Base-by-base conservation (phyloP, 1,140 invertebrate species). In the Eciton burchellii region DNA sequence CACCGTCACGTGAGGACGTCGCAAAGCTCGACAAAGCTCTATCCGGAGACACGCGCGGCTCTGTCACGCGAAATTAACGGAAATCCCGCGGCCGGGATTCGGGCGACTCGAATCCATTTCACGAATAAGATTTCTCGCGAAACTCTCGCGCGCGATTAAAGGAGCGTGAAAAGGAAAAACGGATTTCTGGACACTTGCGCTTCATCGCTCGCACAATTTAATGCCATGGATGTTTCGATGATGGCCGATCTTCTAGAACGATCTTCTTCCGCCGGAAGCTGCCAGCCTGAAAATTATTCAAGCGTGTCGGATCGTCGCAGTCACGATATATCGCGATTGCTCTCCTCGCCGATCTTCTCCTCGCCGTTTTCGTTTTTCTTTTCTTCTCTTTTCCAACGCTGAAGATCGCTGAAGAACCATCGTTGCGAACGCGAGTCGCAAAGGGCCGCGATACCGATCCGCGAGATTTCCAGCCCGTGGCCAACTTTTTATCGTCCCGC, bases 231-330 rank as follows among this genome's bases (percentile, higher is more conserved):
- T 43, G 59, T 56, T 65, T 76, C 86, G 83, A 88, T 83, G 54
- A 81, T 66, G 65, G 73, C 71, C 70, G 81, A 88, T 88, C 86
- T 85, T 84, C 24, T 54, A 45, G 57, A 43, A 65, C 81, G 45
- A 83, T 81, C 74, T 82, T 85, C n/a, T n/a, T 88, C 86, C 89
- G 89, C 82, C 90, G 90, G 90, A 91, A 90, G 87, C 89, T 87
- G 89, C 89, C 88, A 85, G 84, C 89, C 87, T 90, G 87, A 88
- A 91, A 91, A 89, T 90, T 90, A 86, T 84, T 91, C 90, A 79
- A 91, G 87, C 90, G 85, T 84, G 87, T 62, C 71, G 57, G 29
- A 88, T 84, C 85, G 82, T 84, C 85, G 82, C 82, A 76, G 26
- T 84, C 68, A 76, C 82, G n/a, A n/a, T n/a, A n/a, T n/a, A n/a